Base-by-base conservation (phyloP, 2,888 invertebrate genomes). In the Strigamia transsilvanica region DNA sequence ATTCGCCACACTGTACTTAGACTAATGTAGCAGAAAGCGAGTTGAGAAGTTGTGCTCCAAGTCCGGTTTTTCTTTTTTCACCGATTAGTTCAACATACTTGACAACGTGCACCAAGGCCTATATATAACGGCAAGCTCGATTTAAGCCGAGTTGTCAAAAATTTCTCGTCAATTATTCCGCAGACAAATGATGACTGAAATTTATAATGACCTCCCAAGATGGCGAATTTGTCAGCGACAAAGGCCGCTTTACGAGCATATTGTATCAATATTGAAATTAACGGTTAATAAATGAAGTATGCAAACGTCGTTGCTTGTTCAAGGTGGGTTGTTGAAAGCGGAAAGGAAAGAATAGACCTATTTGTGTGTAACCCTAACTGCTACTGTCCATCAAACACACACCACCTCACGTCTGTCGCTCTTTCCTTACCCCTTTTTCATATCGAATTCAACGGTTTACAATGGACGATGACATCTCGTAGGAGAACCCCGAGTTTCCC, bases 41-140 rank as follows among this genome's bases (percentile, higher is more conserved):
- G 73, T 73, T 73, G 73, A 73, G n/a, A 73, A 73, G 27, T 73
- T 73, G 73, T n/a, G 32, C 73, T 73, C n/a, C 73, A 73, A 73
- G 73, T 73, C 73, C 73, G 73, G 73, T 73, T 73, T 73, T 73
- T 73, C 73, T 73, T 73, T 61, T 73, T 73, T 73, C 27, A 73
- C 12, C 73, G 73, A 73, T 73, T 73, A 73, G 73, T 73, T 73
- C 73, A 73, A 73, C 73, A 73, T 32, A 73, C 73, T 73, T 73
- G 73, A 73, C 73, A 73, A 27, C 27, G 73, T 7, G 27, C 73
- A 73, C 73, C 5, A 32, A 73, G 73, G 73, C 73, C 73, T n/a
- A 73, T 73, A 73, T 73, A 73, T 73, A 32, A 73, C 15, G 4
- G 4, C 27, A 73, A 73, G 73, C 73, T 32, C 32, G 27, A 73